Evolutionary conservation across 2,797 vertebrate genomes (phyloP).

Genomic region (Hyperoplus lanceolatus): DNA sequence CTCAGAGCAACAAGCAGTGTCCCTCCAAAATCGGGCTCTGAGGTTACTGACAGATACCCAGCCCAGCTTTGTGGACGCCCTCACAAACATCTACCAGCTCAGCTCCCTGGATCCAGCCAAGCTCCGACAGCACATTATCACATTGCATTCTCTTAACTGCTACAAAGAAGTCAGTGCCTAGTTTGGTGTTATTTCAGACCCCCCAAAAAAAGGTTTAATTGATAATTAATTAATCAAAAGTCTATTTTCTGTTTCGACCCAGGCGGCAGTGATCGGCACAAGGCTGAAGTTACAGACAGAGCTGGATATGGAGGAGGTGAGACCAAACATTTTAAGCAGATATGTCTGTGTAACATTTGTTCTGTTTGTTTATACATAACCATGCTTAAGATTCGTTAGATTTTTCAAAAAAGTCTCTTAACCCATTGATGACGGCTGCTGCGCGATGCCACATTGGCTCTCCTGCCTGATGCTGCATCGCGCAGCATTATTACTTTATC

Average conservation of each 20-base stretch:
- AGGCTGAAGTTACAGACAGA: slow-evolving; percentile 82
- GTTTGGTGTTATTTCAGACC: neutral
- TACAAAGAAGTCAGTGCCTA: slow-evolving; percentile 80
- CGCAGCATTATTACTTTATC: no score
- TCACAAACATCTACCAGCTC: slow-evolving; percentile 82
- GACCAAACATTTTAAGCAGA: slow-evolving; percentile 23
- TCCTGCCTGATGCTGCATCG: no score
- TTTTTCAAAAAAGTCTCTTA: neutral
- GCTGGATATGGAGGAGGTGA: slow-evolving; percentile 85
- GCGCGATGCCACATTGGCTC: no score
- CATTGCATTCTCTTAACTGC: slow-evolving; percentile 66
- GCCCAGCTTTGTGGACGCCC: slow-evolving; percentile 65
- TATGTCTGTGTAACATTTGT: neutral
- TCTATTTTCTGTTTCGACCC: neutral
- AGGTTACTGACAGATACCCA: slow-evolving; percentile 72
- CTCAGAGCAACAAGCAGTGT: slow-evolving; percentile 48
- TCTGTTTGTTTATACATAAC: slow-evolving; percentile 4
- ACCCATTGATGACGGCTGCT: no score
- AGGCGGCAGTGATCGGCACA: slow-evolving; percentile 78
- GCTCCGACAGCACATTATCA: slow-evolving; percentile 68
- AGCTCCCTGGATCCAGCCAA: slow-evolving; percentile 67
- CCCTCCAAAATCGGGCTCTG: slow-evolving; percentile 78
- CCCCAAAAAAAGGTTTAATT: no score
- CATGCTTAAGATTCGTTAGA: neutral
- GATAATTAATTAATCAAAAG: no score